These are phyloP conservation scores for Sturmia bella DNA, from an alignment of 2,888 invertebrate species.

Conservation along the genomic window DNA sequence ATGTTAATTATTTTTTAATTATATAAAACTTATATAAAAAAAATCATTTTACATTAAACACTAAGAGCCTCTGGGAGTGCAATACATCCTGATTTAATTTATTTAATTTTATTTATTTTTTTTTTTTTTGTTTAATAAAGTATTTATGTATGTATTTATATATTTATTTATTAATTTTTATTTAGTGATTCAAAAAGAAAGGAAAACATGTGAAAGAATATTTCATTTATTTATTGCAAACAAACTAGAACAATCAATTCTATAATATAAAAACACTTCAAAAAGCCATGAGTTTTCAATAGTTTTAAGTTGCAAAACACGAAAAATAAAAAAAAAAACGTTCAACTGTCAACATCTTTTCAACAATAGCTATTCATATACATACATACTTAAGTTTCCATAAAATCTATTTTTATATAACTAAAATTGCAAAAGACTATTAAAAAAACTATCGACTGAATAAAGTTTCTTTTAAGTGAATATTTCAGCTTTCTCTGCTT, in stretches of 20 bases:
- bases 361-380: constrained; percentile 30
- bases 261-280: constrained; percentile 2
- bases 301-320: constrained; percentile 23
- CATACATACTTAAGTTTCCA: constrained; percentile 53
- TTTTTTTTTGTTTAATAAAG: constrained; percentile 20
- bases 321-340: background rate
- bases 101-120: constrained; percentile 57
- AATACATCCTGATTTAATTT: constrained; percentile 71
- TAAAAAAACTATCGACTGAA: constrained; percentile 9
- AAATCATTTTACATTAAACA: constrained; percentile 34
- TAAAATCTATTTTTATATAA: constrained; percentile 43
- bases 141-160: constrained; percentile 52
- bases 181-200: constrained; percentile 52
- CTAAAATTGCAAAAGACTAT: constrained; percentile 16
- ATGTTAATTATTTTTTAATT: constrained; percentile 26
- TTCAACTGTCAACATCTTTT: background rate
- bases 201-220: constrained; percentile 45
- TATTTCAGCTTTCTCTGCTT: background rate
- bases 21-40: constrained; percentile 29
- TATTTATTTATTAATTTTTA: constrained; percentile 63
- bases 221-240: constrained; percentile 57
- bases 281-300: constrained; percentile 60
- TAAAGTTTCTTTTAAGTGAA: background rate
- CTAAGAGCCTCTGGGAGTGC: constrained; percentile 70
- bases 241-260: background rate